These are phyloP conservation scores for Busseola fusca DNA, from an alignment of 2,888 invertebrate species.

Conservation along the genomic window DNA sequence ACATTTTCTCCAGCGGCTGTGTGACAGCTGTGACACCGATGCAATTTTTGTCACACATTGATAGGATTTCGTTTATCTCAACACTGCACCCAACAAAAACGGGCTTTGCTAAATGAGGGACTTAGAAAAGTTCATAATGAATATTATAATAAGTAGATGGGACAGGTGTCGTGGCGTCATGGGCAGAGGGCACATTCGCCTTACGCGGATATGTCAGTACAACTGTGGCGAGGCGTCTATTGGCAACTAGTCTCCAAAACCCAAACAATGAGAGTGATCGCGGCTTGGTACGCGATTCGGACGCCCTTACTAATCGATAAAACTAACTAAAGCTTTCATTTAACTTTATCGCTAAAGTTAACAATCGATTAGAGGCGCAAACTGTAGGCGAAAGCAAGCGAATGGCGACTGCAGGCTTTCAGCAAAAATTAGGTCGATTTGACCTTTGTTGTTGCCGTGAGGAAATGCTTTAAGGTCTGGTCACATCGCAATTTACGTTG, in stretches of 20 bases:
- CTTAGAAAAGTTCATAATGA: constrained; percentile 61
- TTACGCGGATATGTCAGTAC: constrained; percentile 74
- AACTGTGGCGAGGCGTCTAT: constrained; percentile 80
- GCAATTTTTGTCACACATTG: constrained; percentile 62
- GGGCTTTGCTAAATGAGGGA: constrained; percentile 60
- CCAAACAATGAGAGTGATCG: constrained; percentile 88
- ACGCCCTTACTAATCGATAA: constrained; percentile 81
- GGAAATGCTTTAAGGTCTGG: constrained; percentile 57
- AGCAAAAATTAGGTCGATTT: constrained; percentile 63
- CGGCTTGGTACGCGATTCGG: constrained; percentile 84
- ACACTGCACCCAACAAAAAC: constrained; percentile 47
- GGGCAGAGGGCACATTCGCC: constrained; percentile 77
- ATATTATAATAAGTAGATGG: constrained; percentile 50
- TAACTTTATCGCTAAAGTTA: constrained; percentile 71
- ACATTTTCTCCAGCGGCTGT: constrained; percentile 75
- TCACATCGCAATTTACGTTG: constrained; percentile 40
- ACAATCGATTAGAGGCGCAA: constrained; percentile 66
- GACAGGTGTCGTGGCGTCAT: constrained; percentile 66
- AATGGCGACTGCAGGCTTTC: constrained; percentile 67
- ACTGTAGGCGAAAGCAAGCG: constrained; percentile 66
- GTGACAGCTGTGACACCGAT: constrained; percentile 64
- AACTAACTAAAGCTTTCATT: constrained; percentile 72
- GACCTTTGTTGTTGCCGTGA: constrained; percentile 61
- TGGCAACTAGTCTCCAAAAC: constrained; percentile 82
- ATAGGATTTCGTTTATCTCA: constrained; percentile 46